Percentiles rank a stretch among this genome's conserved stretches.
Evolutionary conservation across 2,797 vertebrate species (phyloP).

Genomic region (Chelonia mydas): DNA sequence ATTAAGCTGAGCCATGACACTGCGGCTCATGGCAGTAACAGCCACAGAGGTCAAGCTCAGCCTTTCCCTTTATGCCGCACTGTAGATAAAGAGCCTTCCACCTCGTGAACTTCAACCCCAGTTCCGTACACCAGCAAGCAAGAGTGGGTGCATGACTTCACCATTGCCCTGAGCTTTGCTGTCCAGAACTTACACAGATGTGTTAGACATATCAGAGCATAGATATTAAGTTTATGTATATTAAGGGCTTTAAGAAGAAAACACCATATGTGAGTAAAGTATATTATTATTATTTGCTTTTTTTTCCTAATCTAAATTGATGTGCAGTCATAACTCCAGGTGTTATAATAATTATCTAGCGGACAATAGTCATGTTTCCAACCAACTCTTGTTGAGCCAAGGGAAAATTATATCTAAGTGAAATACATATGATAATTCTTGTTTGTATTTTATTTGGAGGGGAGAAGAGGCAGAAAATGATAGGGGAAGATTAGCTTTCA

Average conservation of each 20-base stretch:
- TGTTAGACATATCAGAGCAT: no score
- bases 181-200: no score
- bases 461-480: not conserved
- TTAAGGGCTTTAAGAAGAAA: no score
- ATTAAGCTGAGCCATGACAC: not conserved
- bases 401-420: not conserved
- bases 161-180: not conserved
- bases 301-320: not conserved
- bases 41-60: not conserved
- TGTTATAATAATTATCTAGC: not conserved
- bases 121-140: not conserved
- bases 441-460: not conserved
- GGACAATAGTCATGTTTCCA: not conserved
- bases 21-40: not conserved
- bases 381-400: not conserved
- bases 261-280: no score
- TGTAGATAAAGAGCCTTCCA: not conserved
- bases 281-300: no score
- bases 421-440: not conserved
- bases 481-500: rapidly evolving
- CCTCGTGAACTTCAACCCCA: not conserved
- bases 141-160: not conserved
- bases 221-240: no score
- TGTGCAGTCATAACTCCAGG: not conserved
- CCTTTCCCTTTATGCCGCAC: not conserved